Evolutionary conservation across 2,113 vertebrate species (phyloP).

Genomic region (Mustela nigripes): DNA sequence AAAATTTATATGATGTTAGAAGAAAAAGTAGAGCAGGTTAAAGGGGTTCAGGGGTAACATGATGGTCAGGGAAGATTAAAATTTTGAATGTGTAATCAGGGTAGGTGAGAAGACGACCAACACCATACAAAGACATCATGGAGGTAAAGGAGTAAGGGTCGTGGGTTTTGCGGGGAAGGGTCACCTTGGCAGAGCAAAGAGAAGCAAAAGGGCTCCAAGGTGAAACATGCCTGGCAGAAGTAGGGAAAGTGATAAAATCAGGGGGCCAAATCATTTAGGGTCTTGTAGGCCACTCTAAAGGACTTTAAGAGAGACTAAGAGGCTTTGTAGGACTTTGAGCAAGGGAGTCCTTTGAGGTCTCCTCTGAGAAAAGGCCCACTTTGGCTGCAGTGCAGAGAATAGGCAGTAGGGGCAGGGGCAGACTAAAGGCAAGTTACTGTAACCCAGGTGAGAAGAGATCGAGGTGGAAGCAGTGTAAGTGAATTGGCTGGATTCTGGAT

Average conservation of each 20-base stretch:
- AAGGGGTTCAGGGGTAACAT: background rate
- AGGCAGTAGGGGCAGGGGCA: background rate
- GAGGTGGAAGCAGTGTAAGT: background rate
- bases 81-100: background rate
- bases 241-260: background rate
- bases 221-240: background rate
- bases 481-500: background rate
- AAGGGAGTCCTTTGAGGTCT: background rate
- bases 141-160: background rate
- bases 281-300: background rate
- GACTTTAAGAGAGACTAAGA: slow-evolving; percentile 3
- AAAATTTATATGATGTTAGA: background rate
- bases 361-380: background rate
- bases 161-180: background rate
- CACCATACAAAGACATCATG: background rate
- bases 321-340: background rate
- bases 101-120: background rate
- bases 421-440: background rate
- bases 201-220: background rate
- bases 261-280: background rate
- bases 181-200: background rate
- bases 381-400: background rate
- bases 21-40: background rate
- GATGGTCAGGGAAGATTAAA: background rate
- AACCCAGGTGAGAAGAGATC: background rate